phyloP scores from a whole-genome alignment of 2,888 invertebrate genomes.

The Troides oblongomaculatus region DNA sequence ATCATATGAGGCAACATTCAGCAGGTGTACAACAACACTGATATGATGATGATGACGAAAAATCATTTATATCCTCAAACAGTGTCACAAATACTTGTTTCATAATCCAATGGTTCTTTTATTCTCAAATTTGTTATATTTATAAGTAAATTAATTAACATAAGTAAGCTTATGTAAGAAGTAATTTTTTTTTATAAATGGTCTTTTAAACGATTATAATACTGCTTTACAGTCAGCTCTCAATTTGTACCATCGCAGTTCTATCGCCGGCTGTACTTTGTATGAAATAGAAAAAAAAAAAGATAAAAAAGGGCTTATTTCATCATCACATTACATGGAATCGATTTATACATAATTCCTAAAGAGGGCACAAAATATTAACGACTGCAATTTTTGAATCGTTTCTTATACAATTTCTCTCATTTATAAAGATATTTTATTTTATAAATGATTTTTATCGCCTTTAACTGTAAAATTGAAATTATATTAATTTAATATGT shows the following conservation, averaged over 20 bases:
- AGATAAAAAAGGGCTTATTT: conserved; percentile 20
- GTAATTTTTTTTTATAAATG: conserved; percentile 2
- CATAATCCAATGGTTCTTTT: not conserved
- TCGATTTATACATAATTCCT: conserved; percentile 20
- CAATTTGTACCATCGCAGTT: conserved; percentile 2
- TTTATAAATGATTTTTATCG: not conserved
- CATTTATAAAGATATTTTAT: not conserved
- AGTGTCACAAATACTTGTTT: conserved; percentile 17
- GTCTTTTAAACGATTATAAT: not conserved
- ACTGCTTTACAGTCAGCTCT: conserved; percentile 3
- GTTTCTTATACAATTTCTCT: not conserved
- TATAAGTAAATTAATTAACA: conserved; percentile 15
- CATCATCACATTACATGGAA: conserved; percentile 4
- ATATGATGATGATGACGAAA: too few relatives aligned
- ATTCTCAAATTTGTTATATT: conserved; percentile 9
- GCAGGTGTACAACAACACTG: too few relatives aligned
- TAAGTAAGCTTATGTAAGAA: conserved; percentile 10
- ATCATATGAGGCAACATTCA: too few relatives aligned
- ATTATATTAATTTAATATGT: too few relatives aligned
- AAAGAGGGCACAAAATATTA: conserved; percentile 22
- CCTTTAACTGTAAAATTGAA: too few relatives aligned
- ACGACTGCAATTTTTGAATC: conserved; percentile 16
- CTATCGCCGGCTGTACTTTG: conserved; percentile 18
- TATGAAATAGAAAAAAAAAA: conserved; percentile 9
- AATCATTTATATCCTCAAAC: conserved; percentile 6